Percentiles rank a stretch among this genome's conserved stretches.
Conservation (phyloP, 2,888 invertebrate genomes). For the Conistra vaccinii region DNA sequence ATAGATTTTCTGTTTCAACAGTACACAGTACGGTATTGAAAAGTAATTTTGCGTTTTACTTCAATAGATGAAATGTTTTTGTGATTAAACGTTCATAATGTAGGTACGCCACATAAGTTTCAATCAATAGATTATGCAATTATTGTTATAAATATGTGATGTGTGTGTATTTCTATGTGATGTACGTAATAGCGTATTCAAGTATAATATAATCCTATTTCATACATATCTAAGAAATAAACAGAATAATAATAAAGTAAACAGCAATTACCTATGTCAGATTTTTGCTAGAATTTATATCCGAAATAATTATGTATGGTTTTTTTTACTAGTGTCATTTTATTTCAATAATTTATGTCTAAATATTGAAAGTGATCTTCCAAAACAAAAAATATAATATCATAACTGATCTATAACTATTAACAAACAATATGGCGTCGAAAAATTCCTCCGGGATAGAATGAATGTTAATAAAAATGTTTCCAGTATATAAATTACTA, state of each 20-base stretch:
- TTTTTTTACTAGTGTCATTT: too few relatives aligned
- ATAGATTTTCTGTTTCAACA: conserved; percentile 16
- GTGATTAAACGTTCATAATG: not conserved
- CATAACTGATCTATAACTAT: too few relatives aligned
- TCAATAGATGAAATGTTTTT: not conserved
- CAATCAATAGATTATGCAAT: conserved; percentile 11
- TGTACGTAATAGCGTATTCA: not conserved
- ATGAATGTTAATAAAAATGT: not conserved
- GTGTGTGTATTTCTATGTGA: not conserved
- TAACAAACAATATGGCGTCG: too few relatives aligned
- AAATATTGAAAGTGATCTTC: too few relatives aligned
- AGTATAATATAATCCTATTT: not conserved
- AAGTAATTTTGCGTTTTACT: not conserved
- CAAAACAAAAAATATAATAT: too few relatives aligned
- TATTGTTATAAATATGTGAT: conserved; percentile 13
- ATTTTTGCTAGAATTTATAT: not conserved
- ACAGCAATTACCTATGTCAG: not conserved
- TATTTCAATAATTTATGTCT: too few relatives aligned
- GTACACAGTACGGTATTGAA: not conserved
- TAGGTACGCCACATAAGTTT: not conserved
- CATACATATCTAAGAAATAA: not conserved
- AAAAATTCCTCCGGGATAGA: too few relatives aligned
- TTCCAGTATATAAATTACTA: not conserved
- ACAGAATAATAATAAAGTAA: not conserved
- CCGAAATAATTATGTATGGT: not conserved